phyloP scores from a whole-genome alignment of 1,140 invertebrate genomes.

The Wiebesia pumilae region DNA sequence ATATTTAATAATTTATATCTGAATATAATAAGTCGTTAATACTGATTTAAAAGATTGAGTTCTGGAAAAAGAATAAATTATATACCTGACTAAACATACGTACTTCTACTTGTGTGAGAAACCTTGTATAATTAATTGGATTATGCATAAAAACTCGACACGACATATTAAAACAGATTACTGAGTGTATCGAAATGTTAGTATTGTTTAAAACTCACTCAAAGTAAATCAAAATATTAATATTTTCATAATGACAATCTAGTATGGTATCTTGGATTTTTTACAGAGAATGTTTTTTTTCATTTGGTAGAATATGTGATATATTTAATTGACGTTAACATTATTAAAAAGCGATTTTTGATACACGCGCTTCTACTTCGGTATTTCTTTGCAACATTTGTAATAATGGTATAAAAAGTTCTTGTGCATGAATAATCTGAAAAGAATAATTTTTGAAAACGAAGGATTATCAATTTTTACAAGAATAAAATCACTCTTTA shows the following conservation, averaged over 20 bases:
- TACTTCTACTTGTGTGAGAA: conserved; percentile 20
- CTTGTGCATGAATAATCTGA: too few relatives aligned
- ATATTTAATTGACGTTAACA: too few relatives aligned
- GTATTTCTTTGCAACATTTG: too few relatives aligned
- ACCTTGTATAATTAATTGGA: conserved; percentile 9
- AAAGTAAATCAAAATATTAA: not conserved
- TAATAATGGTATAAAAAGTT: too few relatives aligned
- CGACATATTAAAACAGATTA: not conserved
- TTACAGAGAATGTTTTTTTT: too few relatives aligned
- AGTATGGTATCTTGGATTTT: too few relatives aligned
- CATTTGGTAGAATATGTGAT: too few relatives aligned
- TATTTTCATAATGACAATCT: not conserved
- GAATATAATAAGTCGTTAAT: not conserved
- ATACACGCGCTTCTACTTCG: too few relatives aligned
- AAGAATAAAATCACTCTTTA: too few relatives aligned
- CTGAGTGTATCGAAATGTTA: not conserved
- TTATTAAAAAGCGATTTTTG: too few relatives aligned
- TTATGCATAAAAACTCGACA: not conserved
- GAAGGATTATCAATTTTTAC: too few relatives aligned
- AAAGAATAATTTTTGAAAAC: too few relatives aligned
- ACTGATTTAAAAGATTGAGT: not conserved
- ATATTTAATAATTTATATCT: not conserved
- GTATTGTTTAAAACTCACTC: not conserved
- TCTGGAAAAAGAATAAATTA: not conserved
- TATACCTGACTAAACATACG: not conserved